Percentiles rank a stretch among this genome's conserved stretches.
Conservation (phyloP, 2,888 invertebrate genomes). For the Carcina quercana region DNA sequence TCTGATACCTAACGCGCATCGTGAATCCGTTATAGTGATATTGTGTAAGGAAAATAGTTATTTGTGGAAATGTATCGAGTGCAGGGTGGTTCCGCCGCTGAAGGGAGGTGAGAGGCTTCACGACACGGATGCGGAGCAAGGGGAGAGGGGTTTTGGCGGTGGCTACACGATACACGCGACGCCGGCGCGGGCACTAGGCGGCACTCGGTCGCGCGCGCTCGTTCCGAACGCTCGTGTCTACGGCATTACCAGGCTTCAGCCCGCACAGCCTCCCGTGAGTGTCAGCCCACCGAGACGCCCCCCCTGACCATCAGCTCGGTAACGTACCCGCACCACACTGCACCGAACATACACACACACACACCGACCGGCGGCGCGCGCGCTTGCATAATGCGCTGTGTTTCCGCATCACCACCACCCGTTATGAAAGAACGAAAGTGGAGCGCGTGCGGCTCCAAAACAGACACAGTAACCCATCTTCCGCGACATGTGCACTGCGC, state of each 20-base stretch:
- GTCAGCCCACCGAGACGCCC: conserved; percentile 8
- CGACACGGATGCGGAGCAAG: conserved; percentile 7
- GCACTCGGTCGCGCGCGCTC: conserved; percentile 54
- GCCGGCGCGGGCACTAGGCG: conserved; percentile 23
- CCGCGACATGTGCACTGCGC: conserved; percentile 2
- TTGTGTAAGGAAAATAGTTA: not conserved
- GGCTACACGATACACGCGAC: conserved; percentile 15
- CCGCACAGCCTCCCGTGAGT: conserved; percentile 19
- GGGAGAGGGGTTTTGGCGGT: conserved; percentile 12
- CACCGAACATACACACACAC: conserved; percentile 8
- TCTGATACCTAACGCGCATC: no score
- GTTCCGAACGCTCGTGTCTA: conserved; percentile 46
- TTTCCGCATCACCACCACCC: conserved; percentile 26
- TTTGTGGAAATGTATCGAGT: conserved; percentile 2
- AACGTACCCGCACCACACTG: conserved; percentile 21
- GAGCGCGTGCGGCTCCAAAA: conserved; percentile 10
- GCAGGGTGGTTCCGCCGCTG: conserved; percentile 11
- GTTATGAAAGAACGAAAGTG: conserved; percentile 22
- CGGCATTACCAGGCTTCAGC: conserved; percentile 14
- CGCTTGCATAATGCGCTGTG: conserved; percentile 26
- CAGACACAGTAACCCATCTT: conserved; percentile 13
- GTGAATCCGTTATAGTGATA: no score
- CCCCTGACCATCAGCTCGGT: conserved; percentile 19
- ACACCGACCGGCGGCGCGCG: conserved; percentile 12
- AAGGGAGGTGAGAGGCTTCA: conserved; percentile 15